Conservation (phyloP, 2,888 invertebrate genomes). For the Ornithoptera alexandrae region DNA sequence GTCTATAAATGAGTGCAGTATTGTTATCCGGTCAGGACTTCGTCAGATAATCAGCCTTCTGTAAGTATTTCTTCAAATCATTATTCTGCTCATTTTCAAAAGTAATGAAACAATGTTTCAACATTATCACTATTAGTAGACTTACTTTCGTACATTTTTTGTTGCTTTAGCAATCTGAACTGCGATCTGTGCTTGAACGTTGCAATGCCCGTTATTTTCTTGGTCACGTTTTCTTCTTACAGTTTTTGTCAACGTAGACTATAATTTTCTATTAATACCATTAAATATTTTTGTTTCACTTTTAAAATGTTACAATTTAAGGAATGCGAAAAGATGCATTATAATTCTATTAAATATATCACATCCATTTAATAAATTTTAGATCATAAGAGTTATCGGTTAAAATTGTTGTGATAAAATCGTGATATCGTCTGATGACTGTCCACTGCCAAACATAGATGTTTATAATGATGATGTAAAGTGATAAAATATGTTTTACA, state of each 20-base stretch:
- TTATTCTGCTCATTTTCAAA: not conserved
- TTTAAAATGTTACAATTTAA: not conserved
- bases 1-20: no score
- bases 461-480: no score
- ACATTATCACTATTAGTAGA: not conserved
- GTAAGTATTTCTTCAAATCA: not conserved
- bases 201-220: conserved; percentile 11
- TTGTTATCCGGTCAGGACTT: not conserved
- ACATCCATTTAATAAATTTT: no score
- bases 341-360: not conserved
- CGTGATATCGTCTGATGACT: no score
- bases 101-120: not conserved
- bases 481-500: no score
- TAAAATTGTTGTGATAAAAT: no score
- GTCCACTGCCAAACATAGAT: no score
- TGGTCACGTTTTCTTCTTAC: conserved; percentile 17
- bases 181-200: conserved; percentile 10
- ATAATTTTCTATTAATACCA: conserved; percentile 3
- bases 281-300: conserved; percentile 3
- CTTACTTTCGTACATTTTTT: conserved; percentile 22
- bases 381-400: not conserved
- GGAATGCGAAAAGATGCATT: not conserved
- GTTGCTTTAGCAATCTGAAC: conserved; percentile 2
- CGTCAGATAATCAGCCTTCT: no score
- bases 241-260: conserved; percentile 19